These are phyloP conservation scores for Drosophila punjabiensis DNA, from an alignment of 1,140 invertebrate species.

Conservation along the genomic window DNA sequence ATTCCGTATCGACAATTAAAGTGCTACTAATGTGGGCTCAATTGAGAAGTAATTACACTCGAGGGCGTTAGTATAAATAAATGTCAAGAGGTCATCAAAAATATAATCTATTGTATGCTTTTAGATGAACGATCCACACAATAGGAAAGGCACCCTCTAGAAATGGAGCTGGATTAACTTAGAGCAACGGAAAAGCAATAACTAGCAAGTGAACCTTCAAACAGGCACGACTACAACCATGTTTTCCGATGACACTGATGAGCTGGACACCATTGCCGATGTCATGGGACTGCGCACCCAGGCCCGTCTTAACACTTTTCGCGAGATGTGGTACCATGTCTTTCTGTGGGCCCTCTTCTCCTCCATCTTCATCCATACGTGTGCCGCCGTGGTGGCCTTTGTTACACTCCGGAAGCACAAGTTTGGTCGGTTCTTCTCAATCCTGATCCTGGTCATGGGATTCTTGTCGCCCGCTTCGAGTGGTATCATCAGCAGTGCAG, in stretches of 20 bases:
- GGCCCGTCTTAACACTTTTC: constrained; percentile 88
- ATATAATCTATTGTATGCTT: constrained; percentile 6
- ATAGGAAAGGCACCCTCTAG: neutral
- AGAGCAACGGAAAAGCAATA: constrained; percentile 68
- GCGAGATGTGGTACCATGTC: constrained; percentile 98
- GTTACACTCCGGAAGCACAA: constrained; percentile 96
- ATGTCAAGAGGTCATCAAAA: constrained; percentile 43
- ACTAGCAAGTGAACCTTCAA: constrained; percentile 37
- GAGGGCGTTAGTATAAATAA: constrained; percentile 30
- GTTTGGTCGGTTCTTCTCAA: constrained; percentile 96
- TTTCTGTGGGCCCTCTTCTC: constrained; percentile 96
- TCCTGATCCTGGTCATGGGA: constrained; percentile 95
- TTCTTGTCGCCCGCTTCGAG: constrained; percentile 93
- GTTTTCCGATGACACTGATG: constrained; percentile 87
- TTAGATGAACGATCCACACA: constrained; percentile 20
- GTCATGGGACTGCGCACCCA: constrained; percentile 88
- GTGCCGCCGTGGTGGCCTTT: constrained; percentile 96
- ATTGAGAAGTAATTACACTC: neutral
- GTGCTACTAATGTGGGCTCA: constrained; percentile 3
- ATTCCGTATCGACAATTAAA: too few relatives aligned
- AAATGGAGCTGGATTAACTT: constrained; percentile 23
- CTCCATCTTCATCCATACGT: constrained; percentile 95
- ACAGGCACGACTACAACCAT: constrained; percentile 64
- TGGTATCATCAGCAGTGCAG: constrained; percentile 95
- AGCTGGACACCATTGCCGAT: constrained; percentile 88